Base-by-base conservation (phyloP, 2,797 vertebrate species). In the Echiichthys vipera region DNA sequence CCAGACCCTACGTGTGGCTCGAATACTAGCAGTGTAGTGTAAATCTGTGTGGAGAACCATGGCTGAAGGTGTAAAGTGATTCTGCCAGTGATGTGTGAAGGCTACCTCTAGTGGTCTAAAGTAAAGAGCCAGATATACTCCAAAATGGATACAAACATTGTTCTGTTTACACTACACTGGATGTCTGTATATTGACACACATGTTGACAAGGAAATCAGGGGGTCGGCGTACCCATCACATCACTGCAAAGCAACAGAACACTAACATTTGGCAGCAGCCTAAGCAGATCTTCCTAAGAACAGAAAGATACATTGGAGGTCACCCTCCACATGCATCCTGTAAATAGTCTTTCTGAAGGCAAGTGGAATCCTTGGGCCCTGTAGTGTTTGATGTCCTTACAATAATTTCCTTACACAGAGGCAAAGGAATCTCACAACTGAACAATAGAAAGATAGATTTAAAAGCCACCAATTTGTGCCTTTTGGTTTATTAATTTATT, bases 321-420 rank as follows among this genome's bases (percentile, higher is more conserved):
- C 70, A 63, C 13, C 47, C 40, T 58, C 53, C 70, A 74, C 63
- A 50, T 66, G 77, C 56, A 62, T 74, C 43, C 63, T 66, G 71
- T 46, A 14, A 7, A 9, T 61, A 22, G n/a, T 46, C 34, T 71
- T 49, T 50, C 32, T 57, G 43, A 67, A 49, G 32, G 6, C 5
- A 10, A 58, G 27, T 15, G 37, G 9, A 50, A 43, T 57, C 13
- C 34, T 43, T 39, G 47, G 14, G 20, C 45, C 61, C 13, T 61
- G 51, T 30, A 8, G 34, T 55, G 53, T 66, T 69, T 79, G 36
- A 54, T 65, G n/a, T 40, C 37, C 56, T 65, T 54, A 43, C 11
- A 77, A 55, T 62, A 20, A 66, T 71, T 51, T 77, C 39, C 66
- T 58, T 39, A 42, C 2, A 7, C 9, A 4, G 9, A 68, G 6